Evolutionary conservation across 2,888 invertebrate species (phyloP).

Genomic region (Hedychridium roseum): DNA sequence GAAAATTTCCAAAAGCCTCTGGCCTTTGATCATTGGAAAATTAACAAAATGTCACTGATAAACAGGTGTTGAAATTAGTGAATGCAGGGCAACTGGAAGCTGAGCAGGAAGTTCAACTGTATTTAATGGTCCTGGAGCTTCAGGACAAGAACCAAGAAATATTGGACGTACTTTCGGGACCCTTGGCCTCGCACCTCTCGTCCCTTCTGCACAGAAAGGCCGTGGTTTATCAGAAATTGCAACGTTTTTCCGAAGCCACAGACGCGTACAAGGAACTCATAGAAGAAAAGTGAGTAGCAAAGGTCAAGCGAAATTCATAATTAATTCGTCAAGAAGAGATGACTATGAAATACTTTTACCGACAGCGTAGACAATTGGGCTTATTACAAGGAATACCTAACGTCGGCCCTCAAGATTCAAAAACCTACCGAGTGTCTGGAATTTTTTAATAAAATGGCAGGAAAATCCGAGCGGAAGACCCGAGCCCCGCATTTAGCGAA

Average conservation of each 20-base stretch:
- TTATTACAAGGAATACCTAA: slow-evolving; percentile 65
- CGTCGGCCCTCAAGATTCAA: slow-evolving; percentile 53
- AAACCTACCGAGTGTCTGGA: slow-evolving; percentile 55
- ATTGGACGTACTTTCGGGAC: slow-evolving; percentile 80
- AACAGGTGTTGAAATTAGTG: slow-evolving; percentile 74
- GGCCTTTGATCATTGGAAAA: too few relatives aligned
- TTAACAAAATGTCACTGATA: too few relatives aligned
- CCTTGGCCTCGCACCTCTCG: slow-evolving; percentile 65
- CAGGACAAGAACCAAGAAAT: slow-evolving; percentile 85
- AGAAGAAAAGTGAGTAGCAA: slow-evolving; percentile 71
- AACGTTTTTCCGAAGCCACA: slow-evolving; percentile 80
- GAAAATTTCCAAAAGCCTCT: too few relatives aligned
- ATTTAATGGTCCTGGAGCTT: slow-evolving; percentile 85
- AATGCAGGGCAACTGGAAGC: slow-evolving; percentile 88
- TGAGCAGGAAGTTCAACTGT: slow-evolving; percentile 92
- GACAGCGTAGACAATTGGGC: slow-evolving; percentile 64
- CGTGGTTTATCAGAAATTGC: slow-evolving; percentile 76
- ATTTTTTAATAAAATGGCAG: slow-evolving; percentile 57
- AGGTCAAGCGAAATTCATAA: background rate
- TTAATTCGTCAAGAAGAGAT: too few relatives aligned
- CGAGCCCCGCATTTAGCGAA: slow-evolving; percentile 87
- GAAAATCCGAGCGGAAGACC: slow-evolving; percentile 56
- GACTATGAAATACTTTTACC: slow-evolving; percentile 15
- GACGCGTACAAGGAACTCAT: slow-evolving; percentile 77
- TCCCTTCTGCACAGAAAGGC: slow-evolving; percentile 73